Base-by-base conservation (phyloP, 2,797 vertebrate genomes). In the Phalloptychus januarius region DNA sequence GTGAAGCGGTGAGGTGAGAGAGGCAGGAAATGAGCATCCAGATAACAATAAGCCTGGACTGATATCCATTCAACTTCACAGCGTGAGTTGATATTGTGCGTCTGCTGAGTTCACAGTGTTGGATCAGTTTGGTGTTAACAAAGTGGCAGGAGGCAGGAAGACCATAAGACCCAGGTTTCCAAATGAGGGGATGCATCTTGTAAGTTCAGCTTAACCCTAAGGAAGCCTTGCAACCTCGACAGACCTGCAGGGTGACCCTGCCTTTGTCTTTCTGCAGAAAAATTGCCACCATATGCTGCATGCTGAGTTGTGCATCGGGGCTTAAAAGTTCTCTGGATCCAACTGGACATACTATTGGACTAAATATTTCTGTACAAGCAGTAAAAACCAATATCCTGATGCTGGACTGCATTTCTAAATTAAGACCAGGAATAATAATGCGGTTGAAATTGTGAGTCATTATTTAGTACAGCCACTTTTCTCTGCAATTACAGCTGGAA, bases 1-100 rank as follows among this genome's bases (percentile, higher is more conserved):
- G 44, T 70, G 74, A 74, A 58, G 88, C 88, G 80, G 75, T 87
- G 91, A 93, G 90, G 92, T 94, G 93, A 90, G 90, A 91, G 91
- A 86, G 76, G 82, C 91, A 94, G 94, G 95, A 95, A 95, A 94
- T 95, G 93, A 95, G 79, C 93, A 88, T 84, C 86, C 83, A 89
- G 84, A 91, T 87, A 82, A 92, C 87, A 93, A 91, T 91, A 90
- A 91, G 86, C 85, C 88, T 63, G 79, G 88, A 91, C 88, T 91
- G 83, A 90, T 87, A 86, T 90, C 83, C 82, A 93, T 91, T 94
- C 88, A 93, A 81, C 72, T 46, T 52, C 85, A 83, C 90, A 85
- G 88, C 81, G 0, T 85, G 93, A 90, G 86, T 77, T 78, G 83
- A 81, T 79, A 71, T 71, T 77, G 79, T 80, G 75, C 38, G 15